Percentiles rank a stretch among this genome's conserved stretches.
phyloP scores from a whole-genome alignment of 2,797 vertebrate genomes.

The Etheostoma nigrum region DNA sequence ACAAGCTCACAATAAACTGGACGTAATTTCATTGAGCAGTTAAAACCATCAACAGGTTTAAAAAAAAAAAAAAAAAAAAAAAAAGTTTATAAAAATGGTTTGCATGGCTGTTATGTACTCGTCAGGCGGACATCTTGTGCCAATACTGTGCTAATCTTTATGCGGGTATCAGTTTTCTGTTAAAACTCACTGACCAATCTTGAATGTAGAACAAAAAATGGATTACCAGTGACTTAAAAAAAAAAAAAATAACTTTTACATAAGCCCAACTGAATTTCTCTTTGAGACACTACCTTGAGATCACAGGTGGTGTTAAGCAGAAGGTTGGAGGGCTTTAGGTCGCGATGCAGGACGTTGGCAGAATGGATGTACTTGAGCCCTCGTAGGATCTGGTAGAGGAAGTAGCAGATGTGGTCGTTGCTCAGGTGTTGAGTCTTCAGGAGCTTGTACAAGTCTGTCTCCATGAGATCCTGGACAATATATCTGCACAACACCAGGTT shows the following conservation, averaged over 20 bases:
- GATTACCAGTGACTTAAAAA: no score
- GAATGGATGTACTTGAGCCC: slow-evolving; percentile 97
- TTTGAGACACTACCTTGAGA: slow-evolving; percentile 86
- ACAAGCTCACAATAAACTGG: neutral
- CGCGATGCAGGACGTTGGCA: slow-evolving; percentile 94
- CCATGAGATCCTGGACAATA: slow-evolving; percentile 96
- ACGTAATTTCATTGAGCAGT: neutral
- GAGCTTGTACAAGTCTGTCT: slow-evolving; percentile 95
- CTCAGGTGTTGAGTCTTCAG: slow-evolving; percentile 93
- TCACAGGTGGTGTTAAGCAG: slow-evolving; percentile 96
- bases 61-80: no score
- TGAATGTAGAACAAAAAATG: neutral
- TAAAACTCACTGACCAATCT: neutral
- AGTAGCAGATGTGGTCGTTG: slow-evolving; percentile 94
- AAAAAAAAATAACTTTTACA: neutral
- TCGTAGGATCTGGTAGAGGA: slow-evolving; percentile 94
- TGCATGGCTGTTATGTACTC: neutral
- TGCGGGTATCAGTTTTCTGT: neutral
- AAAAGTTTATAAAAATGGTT: neutral
- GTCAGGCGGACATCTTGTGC: no score
- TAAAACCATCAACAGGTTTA: slow-evolving; percentile 1
- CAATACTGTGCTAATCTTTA: neutral
- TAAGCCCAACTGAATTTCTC: no score
- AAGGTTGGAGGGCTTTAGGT: slow-evolving; percentile 94
- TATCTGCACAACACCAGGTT: slow-evolving; percentile 82